Evolutionary conservation across 2,888 invertebrate species (phyloP).

Genomic region (Synergus umbraculus): DNA sequence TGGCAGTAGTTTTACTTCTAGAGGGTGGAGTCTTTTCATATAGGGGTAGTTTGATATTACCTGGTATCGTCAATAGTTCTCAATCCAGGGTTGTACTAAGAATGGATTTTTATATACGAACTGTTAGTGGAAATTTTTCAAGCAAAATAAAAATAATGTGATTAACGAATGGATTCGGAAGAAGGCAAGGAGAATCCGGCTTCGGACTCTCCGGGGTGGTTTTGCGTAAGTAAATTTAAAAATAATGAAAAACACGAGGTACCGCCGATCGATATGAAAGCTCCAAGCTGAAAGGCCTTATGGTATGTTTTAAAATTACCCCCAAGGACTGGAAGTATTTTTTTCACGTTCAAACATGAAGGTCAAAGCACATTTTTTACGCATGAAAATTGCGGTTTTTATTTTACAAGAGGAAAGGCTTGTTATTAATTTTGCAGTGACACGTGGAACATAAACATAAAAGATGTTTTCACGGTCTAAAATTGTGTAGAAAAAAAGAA

Average conservation of each 20-base stretch:
- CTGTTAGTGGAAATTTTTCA: neutral
- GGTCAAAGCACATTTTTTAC: neutral
- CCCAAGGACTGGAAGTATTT: neutral
- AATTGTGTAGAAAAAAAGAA: neutral
- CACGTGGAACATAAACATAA: neutral
- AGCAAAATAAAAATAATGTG: neutral
- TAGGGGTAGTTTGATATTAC: conserved; percentile 21
- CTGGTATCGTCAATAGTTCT: neutral
- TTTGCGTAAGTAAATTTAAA: conserved; percentile 24
- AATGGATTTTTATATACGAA: conserved; percentile 8
- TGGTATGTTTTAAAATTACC: conserved; percentile 3
- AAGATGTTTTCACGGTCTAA: neutral
- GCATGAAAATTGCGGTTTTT: neutral
- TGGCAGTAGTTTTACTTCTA: neutral
- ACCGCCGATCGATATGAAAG: conserved; percentile 34
- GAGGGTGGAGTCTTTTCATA: conserved; percentile 26
- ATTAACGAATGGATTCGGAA: conserved; percentile 3
- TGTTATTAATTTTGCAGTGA: neutral
- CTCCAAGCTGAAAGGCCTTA: conserved; percentile 17
- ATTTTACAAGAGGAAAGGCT: neutral
- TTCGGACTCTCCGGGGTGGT: conserved; percentile 26
- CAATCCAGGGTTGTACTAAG: neutral
- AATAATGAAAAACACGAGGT: conserved; percentile 38
- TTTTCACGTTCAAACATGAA: neutral
- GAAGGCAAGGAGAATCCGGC: conserved; percentile 28